Conservation (phyloP, 64 coral and sea anemone species). For the Stichodactyla helianthus region DNA sequence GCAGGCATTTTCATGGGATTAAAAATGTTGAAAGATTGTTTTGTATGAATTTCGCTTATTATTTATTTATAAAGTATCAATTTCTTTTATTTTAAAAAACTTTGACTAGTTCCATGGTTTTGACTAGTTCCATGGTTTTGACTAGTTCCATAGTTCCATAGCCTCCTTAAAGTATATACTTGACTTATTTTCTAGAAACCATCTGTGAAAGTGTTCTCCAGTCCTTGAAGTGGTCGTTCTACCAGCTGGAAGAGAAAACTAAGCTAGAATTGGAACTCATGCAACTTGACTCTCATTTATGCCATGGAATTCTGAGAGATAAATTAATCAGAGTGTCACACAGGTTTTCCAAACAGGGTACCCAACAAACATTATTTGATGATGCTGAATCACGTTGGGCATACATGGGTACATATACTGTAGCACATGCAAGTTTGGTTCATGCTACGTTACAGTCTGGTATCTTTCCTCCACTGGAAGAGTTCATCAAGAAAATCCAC, state of each 20-base stretch:
- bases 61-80: too few relatives aligned
- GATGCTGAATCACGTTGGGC: constrained; percentile 89
- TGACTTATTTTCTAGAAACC: constrained; percentile 44
- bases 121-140: too few relatives aligned
- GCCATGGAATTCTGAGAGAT: constrained; percentile 68
- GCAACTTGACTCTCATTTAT: constrained; percentile 63
- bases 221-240: constrained; percentile 79
- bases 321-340: constrained; percentile 87
- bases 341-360: constrained; percentile 87
- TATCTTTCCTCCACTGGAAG: constrained; percentile 73
- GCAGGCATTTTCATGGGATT: too few relatives aligned
- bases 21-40: too few relatives aligned
- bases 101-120: too few relatives aligned
- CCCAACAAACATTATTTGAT: constrained; percentile 73
- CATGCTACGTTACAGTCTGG: constrained; percentile 63
- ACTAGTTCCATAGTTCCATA: too few relatives aligned
- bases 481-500: constrained; percentile 53
- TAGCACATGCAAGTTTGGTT: constrained; percentile 86
- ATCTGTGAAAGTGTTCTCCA: constrained; percentile 76
- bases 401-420: constrained; percentile 83
- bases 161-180: neutral
- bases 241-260: constrained; percentile 91
- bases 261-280: constrained; percentile 86
- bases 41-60: too few relatives aligned
- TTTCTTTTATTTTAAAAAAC: neutral